Evolutionary conservation across 2,113 vertebrate genomes (phyloP), one percentile per base, ranked within the genome.

Genomic region (Seriola aureovittata): DNA sequence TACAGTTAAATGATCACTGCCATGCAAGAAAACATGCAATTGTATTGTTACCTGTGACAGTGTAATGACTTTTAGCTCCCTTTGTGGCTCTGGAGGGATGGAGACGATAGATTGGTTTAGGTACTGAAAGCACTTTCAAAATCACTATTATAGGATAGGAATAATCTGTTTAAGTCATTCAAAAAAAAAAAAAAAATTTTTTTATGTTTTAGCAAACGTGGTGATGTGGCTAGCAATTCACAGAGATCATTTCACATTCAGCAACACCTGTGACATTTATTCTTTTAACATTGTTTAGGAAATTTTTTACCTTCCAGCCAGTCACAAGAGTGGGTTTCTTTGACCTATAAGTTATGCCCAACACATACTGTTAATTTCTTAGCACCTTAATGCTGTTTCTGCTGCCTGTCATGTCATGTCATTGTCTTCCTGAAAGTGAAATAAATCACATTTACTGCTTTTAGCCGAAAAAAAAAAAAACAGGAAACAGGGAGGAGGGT

Each of bases 371-470:
- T 81, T 42, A 36, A 16, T 65, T 82, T 69, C 40, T 71, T 44
- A 79, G 46, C 60, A 81, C 70, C 52, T 80, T 72, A 40, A 59
- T 67, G 60, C 9, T 65, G 66, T 10, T 60, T 78, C 67, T 68
- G 67, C 50, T 65, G 63, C 40, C 25, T 4, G 42, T 69, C 71
- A 64, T 10, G 21, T 59, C 34, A 38, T 73, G 23, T 65, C 50
- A 19, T 79, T 82, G 29, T 67, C 50, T 76, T 29, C 29, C 29
- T 29, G 29, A 29, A 29, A 82, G 63, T 75, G 46, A 77, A 63
- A 77, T 83, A 87, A 89, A 92, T 90, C 79, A 69, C 34, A 81
- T 57, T 58, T 19, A 65, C 14, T 54, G 55, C 79, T 77, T 29
- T 85, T 73, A 71, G 78, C 67, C 71, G 14, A 7, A 69, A 46